These are phyloP conservation scores for Vandiemenella viatica DNA, from an alignment of 2,888 invertebrate species.

Conservation along the genomic window DNA sequence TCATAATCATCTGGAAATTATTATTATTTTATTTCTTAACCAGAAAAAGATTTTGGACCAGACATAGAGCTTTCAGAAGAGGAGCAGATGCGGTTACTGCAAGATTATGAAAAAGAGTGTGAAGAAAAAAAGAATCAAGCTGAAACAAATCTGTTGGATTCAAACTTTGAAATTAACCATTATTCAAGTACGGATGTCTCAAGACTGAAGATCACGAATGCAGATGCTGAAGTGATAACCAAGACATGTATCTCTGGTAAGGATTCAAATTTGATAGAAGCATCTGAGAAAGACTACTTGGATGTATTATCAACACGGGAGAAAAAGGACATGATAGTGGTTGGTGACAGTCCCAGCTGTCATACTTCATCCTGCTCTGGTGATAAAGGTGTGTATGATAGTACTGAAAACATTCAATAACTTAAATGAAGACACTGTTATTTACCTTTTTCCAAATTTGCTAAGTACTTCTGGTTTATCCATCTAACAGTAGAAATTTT, in stretches of 20 bases:
- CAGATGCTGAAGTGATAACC: too few species aligned
- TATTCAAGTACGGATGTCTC: slow-evolving; percentile 4
- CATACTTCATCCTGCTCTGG: slow-evolving; percentile 16
- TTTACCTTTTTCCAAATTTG: too few species aligned
- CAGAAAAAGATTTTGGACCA: slow-evolving; percentile 44
- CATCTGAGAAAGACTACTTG: background rate
- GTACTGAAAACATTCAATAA: too few species aligned
- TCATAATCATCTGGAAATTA: background rate
- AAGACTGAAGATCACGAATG: too few species aligned
- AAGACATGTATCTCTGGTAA: slow-evolving; percentile 14
- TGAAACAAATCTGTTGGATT: slow-evolving; percentile 1
- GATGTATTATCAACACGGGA: slow-evolving; percentile 13
- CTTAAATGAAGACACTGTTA: too few species aligned
- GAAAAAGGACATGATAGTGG: slow-evolving; percentile 17
- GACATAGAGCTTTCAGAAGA: slow-evolving; percentile 54
- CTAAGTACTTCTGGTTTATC: too few species aligned
- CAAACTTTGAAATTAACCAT: slow-evolving; percentile 6
- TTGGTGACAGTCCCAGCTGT: slow-evolving; percentile 21
- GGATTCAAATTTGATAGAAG: background rate
- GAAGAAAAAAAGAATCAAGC: slow-evolving; percentile 22
- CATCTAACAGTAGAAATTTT: too few species aligned
- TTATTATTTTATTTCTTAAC: slow-evolving; percentile 20
- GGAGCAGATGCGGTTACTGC: slow-evolving; percentile 48
- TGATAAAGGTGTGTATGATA: slow-evolving; percentile 17
- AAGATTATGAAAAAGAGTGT: slow-evolving; percentile 52